Percentiles rank a stretch among this genome's conserved stretches.
phyloP scores from a whole-genome alignment of 2,797 vertebrate genomes.

The Cryptoprocta ferox region DNA sequence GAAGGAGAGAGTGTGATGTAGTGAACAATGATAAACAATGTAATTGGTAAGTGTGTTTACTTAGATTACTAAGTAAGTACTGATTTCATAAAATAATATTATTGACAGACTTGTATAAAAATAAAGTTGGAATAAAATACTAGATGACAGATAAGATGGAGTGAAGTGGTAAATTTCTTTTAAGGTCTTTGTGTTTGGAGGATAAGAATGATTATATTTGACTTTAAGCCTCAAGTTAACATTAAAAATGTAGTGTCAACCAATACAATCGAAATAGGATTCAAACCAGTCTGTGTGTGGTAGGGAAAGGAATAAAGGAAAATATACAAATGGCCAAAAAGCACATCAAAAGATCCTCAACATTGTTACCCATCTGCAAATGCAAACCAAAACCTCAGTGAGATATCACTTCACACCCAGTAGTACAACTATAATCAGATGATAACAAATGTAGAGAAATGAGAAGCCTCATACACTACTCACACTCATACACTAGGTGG shows the following conservation, averaged over 20 bases:
- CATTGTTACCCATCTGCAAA: neutral
- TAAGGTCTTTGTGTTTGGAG: neutral
- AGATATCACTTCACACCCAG: neutral
- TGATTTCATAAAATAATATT: neutral
- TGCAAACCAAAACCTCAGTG: neutral
- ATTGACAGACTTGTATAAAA: neutral
- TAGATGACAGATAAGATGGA: neutral
- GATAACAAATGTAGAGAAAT: neutral
- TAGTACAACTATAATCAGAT: neutral
- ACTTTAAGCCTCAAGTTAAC: neutral
- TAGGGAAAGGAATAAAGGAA: neutral
- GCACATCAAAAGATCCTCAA: neutral
- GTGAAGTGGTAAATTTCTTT: neutral
- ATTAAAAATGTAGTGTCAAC: neutral
- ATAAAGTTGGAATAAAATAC: conserved; percentile 5
- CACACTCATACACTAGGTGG: too few relatives aligned
- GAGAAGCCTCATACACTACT: neutral
- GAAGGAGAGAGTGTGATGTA: neutral
- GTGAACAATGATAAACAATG: neutral
- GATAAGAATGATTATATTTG: neutral
- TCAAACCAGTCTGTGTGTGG: neutral
- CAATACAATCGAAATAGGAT: neutral
- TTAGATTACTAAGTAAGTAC: neutral
- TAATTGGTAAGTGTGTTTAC: neutral
- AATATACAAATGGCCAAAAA: neutral